Evolutionary conservation across 2,888 invertebrate species (phyloP), one percentile per base, ranked within the genome.

Genomic region (Isoperla grammatica): DNA sequence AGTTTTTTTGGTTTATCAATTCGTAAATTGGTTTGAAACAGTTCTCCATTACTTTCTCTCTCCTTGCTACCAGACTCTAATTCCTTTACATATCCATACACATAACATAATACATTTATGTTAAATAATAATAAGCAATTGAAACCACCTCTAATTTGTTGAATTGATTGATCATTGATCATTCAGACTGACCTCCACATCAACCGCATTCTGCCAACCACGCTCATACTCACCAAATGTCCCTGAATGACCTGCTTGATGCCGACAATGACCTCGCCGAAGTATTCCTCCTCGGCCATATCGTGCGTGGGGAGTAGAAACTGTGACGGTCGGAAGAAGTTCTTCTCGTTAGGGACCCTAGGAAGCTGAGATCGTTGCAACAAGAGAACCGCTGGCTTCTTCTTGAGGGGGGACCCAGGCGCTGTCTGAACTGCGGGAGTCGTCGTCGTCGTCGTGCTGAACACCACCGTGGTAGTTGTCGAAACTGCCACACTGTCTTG

Each of bases 201-300:
- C n/a, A n/a, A n/a, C n/a, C n/a, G n/a, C n/a, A n/a, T n/a, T n/a
- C n/a, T n/a, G n/a, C n/a, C n/a, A n/a, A n/a, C n/a, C n/a, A n/a
- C n/a, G n/a, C n/a, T n/a, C n/a, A n/a, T n/a, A 69, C 74, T 74
- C 66, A 78, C 78, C 71, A 78, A 65, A 68, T 76, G 73, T 6
- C 72, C 81, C 74, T 88, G 87, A 74, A 92, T 87, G 50, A 90
- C 86, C 72, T 89, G 86, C 72, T 88, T 88, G 63, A 92, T 89
- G 62, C 86, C 90, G 65, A 84, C 74, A 49, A 91, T 78, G 20
- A 92, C 84, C 72, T 90, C 90, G 39, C 86, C 85, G 71, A 90
- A 86, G 75, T 87, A 89, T 72, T 90, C 90, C 69, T 90, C 89
- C 68, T 89, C 87, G 71, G 83, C 73, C 23, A 83, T 61, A 17